These are phyloP conservation scores for Cremastobaeus sp. DNA, from an alignment of 2,888 invertebrate species.

Conservation along the genomic window DNA sequence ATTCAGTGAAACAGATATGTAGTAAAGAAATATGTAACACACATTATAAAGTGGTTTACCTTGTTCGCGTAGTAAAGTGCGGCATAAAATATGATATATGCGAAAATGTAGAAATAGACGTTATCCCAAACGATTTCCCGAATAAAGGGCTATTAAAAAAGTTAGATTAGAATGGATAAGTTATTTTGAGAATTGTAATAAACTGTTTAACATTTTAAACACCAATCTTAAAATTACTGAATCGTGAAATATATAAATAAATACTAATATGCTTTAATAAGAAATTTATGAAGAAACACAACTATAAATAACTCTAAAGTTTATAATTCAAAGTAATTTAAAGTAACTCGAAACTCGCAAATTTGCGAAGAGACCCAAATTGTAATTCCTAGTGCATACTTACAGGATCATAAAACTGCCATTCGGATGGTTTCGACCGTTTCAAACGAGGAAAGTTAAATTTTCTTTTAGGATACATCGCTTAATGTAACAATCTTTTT, in stretches of 20 bases:
- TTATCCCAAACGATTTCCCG: constrained; percentile 73
- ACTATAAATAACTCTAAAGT: too few relatives aligned
- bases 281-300: too few relatives aligned
- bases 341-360: too few relatives aligned
- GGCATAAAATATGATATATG: constrained; percentile 70
- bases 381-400: neutral
- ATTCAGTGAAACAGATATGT: constrained; percentile 24
- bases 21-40: constrained; percentile 17
- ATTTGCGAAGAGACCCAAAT: neutral
- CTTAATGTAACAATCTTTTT: too few relatives aligned
- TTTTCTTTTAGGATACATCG: constrained; percentile 63
- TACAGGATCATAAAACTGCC: neutral
- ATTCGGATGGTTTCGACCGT: neutral
- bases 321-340: too few relatives aligned
- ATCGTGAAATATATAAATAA: too few relatives aligned
- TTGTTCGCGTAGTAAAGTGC: constrained; percentile 73
- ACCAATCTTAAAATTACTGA: too few relatives aligned
- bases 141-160: constrained; percentile 69
- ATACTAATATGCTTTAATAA: too few relatives aligned
- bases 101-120: constrained; percentile 69
- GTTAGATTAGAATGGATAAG: neutral
- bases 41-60: constrained; percentile 64
- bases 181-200: neutral
- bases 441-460: neutral
- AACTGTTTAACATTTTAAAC: neutral